phyloP scores from a whole-genome alignment of 1,140 invertebrate genomes.

The Procambarus clarkii region DNA sequence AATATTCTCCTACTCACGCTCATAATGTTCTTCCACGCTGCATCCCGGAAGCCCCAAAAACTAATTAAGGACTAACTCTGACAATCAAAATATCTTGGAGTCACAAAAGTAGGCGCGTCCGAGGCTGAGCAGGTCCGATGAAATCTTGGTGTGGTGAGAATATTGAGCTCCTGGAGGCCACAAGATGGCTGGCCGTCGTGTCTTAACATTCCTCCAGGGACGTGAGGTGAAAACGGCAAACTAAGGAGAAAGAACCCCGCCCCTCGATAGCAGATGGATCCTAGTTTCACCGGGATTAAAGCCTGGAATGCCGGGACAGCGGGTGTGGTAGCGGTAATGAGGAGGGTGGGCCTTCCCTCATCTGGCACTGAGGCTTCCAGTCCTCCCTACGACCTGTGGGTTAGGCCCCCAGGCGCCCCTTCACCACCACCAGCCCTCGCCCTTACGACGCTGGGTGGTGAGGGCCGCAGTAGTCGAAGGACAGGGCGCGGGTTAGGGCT shows the following conservation, averaged over 20 bases:
- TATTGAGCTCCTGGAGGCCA: background rate
- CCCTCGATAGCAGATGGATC: background rate
- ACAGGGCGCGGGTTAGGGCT: background rate
- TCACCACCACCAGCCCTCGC: background rate
- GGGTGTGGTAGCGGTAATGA: background rate
- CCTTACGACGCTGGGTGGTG: background rate
- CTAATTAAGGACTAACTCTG: constrained; percentile 15
- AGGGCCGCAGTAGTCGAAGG: background rate
- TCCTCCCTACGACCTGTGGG: background rate
- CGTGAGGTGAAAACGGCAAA: background rate
- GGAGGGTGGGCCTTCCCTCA: background rate
- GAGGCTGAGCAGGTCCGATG: background rate
- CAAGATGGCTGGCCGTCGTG: background rate
- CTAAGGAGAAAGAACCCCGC: background rate
- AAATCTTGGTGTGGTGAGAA: background rate
- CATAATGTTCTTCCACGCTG: background rate
- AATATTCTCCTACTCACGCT: background rate
- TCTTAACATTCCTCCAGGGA: constrained; percentile 6
- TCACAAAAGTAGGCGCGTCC: background rate
- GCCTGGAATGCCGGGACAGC: background rate
- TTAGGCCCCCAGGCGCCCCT: background rate
- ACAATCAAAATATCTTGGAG: constrained; percentile 23
- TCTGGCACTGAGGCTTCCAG: background rate
- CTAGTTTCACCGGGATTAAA: background rate
- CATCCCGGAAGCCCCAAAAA: background rate